Base-by-base conservation (phyloP, 2,113 vertebrate genomes). In the Ramphastos sulfuratus region DNA sequence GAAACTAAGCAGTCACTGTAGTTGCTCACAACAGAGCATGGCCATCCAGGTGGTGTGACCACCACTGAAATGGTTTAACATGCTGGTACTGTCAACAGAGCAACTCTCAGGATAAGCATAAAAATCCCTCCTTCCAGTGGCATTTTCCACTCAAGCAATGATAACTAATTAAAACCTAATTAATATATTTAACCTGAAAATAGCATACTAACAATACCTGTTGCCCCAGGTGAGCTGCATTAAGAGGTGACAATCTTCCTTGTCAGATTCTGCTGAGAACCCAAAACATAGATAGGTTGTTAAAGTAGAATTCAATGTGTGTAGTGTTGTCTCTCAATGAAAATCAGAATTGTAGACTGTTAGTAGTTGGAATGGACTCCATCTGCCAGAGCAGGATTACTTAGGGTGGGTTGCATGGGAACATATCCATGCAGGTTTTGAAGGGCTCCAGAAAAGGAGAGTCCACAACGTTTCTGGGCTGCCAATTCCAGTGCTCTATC, bases 111-210 rank as follows among this genome's bases (percentile, higher is more conserved):
- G 15, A 55, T 0, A 1, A 74, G 31, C 48, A 21, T 2, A 25
- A 54, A 39, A 64, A 59, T 54, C 15, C 23, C 5, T 61, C 11
- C 14, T 71, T 35, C 6, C 15, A 33, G 0, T n/a, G 39, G 10
- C 6, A 4, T 1, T 1, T 17, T 55, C 7, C 67, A 2, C 55
- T 37, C 33, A n/a, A n/a, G n/a, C n/a, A n/a, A n/a, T n/a, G n/a
- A n/a, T n/a, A n/a, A n/a, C n/a, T n/a, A n/a, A n/a, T n/a, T 66
- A 71, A 24, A 61, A 87, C 35, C 13, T 31, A 21, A 42, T 0
- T 44, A 42, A 9, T 27, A 13, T 5, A 3, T 13, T 82, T 67
- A 83, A 77, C 48, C 30, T 71, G 60, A 39, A 81, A 39, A 27
- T 4, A 80, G 23, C 11, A 11, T 9, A 8, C 4, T 17, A 69